Conservation (phyloP, 2,797 vertebrate species). For the Rhynchonycteris naso region DNA sequence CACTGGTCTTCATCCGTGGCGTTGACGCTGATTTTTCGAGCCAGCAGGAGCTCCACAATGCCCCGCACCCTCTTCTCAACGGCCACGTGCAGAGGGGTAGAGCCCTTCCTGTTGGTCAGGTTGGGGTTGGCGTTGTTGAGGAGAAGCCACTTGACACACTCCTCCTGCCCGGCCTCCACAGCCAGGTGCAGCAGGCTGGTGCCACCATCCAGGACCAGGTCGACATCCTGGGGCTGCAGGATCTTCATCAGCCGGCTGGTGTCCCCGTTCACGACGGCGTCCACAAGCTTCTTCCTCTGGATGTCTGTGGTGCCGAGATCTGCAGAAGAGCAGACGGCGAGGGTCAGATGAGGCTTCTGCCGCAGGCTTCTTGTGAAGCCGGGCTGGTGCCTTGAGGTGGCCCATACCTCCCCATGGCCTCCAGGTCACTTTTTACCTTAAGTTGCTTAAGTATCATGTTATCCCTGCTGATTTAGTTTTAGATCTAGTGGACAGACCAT, state of each 20-base stretch:
- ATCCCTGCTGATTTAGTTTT: not conserved
- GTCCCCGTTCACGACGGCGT: slow-evolving; percentile 94
- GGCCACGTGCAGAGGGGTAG: slow-evolving; percentile 95
- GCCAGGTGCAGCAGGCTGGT: slow-evolving; percentile 95
- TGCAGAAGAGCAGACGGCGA: slow-evolving; percentile 62
- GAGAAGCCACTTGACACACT: slow-evolving; percentile 96
- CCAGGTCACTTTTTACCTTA: accelerated
- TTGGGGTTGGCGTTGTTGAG: slow-evolving; percentile 96
- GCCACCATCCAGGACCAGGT: slow-evolving; percentile 93
- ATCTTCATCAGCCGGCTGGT: slow-evolving; percentile 98
- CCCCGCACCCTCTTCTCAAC: slow-evolving; percentile 91
- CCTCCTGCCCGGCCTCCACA: slow-evolving; percentile 92
- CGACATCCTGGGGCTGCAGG: slow-evolving; percentile 97
- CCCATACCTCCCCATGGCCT: not conserved
- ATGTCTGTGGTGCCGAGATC: slow-evolving; percentile 92
- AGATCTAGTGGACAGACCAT: not conserved
- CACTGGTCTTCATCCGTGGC: slow-evolving; percentile 98
- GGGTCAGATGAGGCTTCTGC: accelerated
- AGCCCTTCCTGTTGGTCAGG: slow-evolving; percentile 90
- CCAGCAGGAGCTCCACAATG: slow-evolving; percentile 92
- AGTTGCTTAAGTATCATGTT: accelerated
- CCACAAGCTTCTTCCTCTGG: slow-evolving; percentile 95
- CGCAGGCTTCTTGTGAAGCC: accelerated
- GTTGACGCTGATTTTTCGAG: slow-evolving; percentile 93
- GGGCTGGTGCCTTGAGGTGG: accelerated